Base-by-base conservation (phyloP, 2,888 invertebrate genomes). In the Ectropis crepuscularia region DNA sequence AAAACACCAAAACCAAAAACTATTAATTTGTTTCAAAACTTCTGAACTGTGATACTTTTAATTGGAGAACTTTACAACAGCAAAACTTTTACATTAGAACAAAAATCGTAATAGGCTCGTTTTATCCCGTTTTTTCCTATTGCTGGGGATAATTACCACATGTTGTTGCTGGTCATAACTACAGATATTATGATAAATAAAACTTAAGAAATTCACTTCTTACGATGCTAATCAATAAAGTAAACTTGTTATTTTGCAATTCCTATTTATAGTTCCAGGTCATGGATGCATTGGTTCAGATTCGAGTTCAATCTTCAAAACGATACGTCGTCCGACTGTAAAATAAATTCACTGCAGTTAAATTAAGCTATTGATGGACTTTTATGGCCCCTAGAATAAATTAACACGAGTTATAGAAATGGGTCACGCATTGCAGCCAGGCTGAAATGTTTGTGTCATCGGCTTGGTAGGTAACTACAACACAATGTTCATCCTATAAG, bases 381-480 rank as follows among this genome's bases (percentile, higher is more conserved):
- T 55, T 49, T 55, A 61, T 47, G 12, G 48, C 41, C 37, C 6
- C 57, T 57, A 47, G 16, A 36, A 57, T 57, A 57, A 49, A 57
- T 49, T 58, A 58, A 38, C 12, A 50, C 49, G 49, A 57, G 50
- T 58, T 58, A 43, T 11, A 50, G 49, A 50, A 58, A 77, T 73
- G 68, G 74, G 69, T 68, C 71, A 69, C 54, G 63, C 75, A 71
- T 73, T 71, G 74, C 74, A 76, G 12, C 12, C 50, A 39, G 38
- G 8, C 12, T 39, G 12, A 50, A 50, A 16, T 50, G 11, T 11
- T 39, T 5, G 41, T 41, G 7, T 41, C 41, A 41, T 10, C 16
- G 16, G 16, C 2, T 28, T 41, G 10, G 8, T 41, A 10, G 41
- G 41, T 10, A 41, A 7, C 5, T 41, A 41, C 41, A 5, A 5